Evolutionary conservation across 2,888 invertebrate species (phyloP).

Genomic region (Tetranychus truncatus): DNA sequence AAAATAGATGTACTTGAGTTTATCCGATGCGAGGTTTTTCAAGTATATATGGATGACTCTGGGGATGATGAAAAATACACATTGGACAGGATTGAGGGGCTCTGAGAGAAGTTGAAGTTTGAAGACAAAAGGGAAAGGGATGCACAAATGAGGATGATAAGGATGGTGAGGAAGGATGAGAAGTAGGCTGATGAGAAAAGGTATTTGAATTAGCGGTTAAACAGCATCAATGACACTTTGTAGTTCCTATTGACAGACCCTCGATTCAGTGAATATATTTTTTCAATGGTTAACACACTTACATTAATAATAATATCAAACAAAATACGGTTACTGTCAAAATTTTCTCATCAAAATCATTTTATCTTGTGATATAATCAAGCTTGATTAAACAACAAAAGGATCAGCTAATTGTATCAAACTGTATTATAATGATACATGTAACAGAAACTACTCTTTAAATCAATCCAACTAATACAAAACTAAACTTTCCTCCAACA

Average conservation of each 20-base stretch:
- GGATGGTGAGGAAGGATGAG: neutral
- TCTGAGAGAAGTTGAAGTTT: neutral
- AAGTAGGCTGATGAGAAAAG: neutral
- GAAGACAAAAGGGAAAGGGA: neutral
- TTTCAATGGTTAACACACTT: neutral
- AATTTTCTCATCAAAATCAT: neutral
- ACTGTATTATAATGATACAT: neutral
- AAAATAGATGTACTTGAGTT: slow-evolving; percentile 5
- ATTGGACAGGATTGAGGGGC: neutral
- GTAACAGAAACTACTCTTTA: neutral
- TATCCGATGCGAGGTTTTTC: neutral
- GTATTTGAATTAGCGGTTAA: slow-evolving; percentile 4
- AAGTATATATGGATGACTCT: neutral
- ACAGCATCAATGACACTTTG: neutral
- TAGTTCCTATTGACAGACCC: neutral
- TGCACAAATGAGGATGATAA: neutral
- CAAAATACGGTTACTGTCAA: slow-evolving; percentile 7
- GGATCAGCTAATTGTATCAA: neutral
- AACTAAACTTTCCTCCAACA: no score
- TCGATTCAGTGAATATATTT: neutral
- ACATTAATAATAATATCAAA: neutral
- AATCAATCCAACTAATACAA: neutral
- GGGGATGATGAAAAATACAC: neutral
- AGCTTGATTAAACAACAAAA: neutral
- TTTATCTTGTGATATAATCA: neutral